A percentile compares a stretch with the other conserved stretches of the same genome.
These are phyloP conservation scores for Enteromius paludinosus DNA, from an alignment of 2,797 vertebrate genomes.

Conservation along the genomic window DNA sequence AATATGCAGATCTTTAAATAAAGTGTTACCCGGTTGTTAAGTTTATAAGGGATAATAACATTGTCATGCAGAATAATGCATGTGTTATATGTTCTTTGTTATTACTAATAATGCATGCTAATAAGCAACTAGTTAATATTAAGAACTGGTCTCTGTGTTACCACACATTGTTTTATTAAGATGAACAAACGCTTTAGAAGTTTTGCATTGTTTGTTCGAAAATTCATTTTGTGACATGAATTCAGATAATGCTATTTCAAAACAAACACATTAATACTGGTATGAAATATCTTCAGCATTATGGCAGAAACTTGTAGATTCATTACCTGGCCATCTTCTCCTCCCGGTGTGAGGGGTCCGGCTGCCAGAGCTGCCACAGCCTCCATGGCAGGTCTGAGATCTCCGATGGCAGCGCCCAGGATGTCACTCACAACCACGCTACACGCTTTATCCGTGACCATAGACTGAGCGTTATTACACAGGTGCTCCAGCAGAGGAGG, in stretches of 20 bases:
- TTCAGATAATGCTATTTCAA: background rate
- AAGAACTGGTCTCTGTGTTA: background rate
- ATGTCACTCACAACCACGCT: conserved; percentile 86
- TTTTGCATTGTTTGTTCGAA: background rate
- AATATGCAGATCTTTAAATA: too few relatives aligned
- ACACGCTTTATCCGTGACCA: conserved; percentile 85
- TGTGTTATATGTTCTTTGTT: background rate
- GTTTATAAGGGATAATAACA: background rate
- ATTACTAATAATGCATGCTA: background rate
- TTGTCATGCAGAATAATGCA: background rate
- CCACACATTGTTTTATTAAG: background rate
- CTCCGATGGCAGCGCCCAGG: conserved; percentile 82
- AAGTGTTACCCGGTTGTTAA: background rate
- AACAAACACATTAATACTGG: too few relatives aligned
- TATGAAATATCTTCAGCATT: background rate
- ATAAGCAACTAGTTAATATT: background rate
- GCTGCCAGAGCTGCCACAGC: conserved; percentile 86
- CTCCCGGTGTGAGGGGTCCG: conserved; percentile 84
- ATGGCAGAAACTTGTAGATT: background rate
- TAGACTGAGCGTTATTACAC: conserved; percentile 76
- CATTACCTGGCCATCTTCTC: conserved; percentile 81
- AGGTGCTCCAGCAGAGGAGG: conserved; percentile 84
- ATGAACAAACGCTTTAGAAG: background rate
- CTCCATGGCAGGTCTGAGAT: conserved; percentile 85
- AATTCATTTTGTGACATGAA: background rate